Conservation (phyloP, 53 echinoderm and acorn worm species). For the Mesocentrotus franciscanus region DNA sequence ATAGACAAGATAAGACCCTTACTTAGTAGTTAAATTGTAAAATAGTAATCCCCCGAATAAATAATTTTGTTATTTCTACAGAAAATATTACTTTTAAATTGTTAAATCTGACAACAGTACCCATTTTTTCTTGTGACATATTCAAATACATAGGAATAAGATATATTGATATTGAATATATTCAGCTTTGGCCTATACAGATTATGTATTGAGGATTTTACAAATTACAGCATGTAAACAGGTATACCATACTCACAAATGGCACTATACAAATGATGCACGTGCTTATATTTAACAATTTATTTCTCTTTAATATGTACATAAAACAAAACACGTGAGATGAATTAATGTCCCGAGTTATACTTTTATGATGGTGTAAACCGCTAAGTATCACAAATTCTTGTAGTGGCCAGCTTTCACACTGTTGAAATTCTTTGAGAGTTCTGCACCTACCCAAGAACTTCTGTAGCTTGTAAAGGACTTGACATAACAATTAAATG, state of each 20-base stretch:
- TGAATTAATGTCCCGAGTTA: neutral
- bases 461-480: neutral
- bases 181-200: neutral
- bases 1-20: too few species aligned
- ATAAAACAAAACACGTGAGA: neutral
- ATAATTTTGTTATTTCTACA: too few species aligned
- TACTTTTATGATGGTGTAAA: neutral
- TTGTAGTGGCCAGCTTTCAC: too few species aligned
- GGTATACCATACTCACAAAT: neutral
- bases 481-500: neutral
- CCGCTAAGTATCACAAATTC: too few species aligned
- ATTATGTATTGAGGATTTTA: neutral
- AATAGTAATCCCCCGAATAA: too few species aligned
- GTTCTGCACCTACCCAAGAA: neutral
- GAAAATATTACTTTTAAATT: too few species aligned
- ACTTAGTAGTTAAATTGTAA: too few species aligned
- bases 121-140: too few species aligned
- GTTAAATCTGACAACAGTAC: too few species aligned
- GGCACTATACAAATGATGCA: neutral
- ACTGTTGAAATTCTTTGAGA: neutral
- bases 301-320: slow-evolving; percentile 26
- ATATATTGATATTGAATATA: neutral
- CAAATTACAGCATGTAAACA: neutral
- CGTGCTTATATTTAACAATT: neutral
- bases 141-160: neutral